phyloP scores from a whole-genome alignment of 2,113 vertebrate genomes.

The Chaetodon auriga region DNA sequence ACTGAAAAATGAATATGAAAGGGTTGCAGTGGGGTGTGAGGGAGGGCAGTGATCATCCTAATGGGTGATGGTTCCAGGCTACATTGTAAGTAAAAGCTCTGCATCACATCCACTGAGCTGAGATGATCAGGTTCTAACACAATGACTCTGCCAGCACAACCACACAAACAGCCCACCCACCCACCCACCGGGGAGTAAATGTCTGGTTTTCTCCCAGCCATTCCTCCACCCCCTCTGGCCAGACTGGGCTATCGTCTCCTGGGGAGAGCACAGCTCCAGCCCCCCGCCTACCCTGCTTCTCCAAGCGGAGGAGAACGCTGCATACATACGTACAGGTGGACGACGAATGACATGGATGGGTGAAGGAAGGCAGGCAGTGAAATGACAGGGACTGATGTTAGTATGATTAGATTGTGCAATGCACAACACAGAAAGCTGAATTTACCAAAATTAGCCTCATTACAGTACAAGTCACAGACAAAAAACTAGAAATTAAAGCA shows the following conservation, averaged over 20 bases:
- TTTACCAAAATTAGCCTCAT: neutral
- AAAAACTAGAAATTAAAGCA: neutral
- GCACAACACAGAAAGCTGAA: slow-evolving; percentile 38
- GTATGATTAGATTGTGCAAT: slow-evolving; percentile 45
- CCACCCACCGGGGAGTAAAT: slow-evolving; percentile 67
- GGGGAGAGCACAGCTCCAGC: slow-evolving; percentile 38
- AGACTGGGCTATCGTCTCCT: slow-evolving; percentile 37
- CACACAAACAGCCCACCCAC: slow-evolving; percentile 27
- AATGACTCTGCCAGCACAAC: slow-evolving; percentile 24
- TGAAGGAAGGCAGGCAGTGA: slow-evolving; percentile 71
- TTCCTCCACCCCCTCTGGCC: slow-evolving; percentile 50
- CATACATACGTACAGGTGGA: slow-evolving; percentile 77
- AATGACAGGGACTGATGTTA: slow-evolving; percentile 78
- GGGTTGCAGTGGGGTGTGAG: slow-evolving; percentile 2
- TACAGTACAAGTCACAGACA: neutral
- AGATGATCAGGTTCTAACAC: slow-evolving; percentile 34
- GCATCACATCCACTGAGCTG: slow-evolving; percentile 10
- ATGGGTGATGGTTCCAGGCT: slow-evolving; percentile 13
- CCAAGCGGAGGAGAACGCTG: slow-evolving; percentile 81
- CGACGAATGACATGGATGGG: slow-evolving; percentile 67
- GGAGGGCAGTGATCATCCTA: slow-evolving; percentile 20
- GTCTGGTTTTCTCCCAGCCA: slow-evolving; percentile 72
- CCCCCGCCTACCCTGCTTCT: slow-evolving; percentile 71
- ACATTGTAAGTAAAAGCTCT: slow-evolving; percentile 13
- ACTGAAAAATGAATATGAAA: slow-evolving; percentile 18